phyloP scores from a whole-genome alignment of 2,888 invertebrate genomes.

The Parnassius glacialis region DNA sequence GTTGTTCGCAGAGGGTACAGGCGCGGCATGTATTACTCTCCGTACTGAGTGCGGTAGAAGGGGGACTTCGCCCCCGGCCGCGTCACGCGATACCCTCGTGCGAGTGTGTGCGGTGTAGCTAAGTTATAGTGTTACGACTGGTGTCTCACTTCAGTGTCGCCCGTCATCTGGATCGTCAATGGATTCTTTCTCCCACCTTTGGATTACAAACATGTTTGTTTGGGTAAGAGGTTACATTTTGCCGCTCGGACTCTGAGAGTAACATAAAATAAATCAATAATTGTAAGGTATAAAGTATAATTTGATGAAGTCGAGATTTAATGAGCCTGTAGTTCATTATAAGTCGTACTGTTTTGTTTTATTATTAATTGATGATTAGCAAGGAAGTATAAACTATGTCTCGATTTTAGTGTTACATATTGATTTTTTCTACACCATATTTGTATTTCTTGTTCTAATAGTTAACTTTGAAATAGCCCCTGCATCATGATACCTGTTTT shows the following conservation, averaged over 20 bases:
- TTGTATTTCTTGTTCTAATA: conserved; percentile 7
- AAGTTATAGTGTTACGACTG: conserved; percentile 31
- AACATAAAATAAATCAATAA: conserved; percentile 9
- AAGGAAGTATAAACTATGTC: conserved; percentile 9
- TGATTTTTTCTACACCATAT: conserved; percentile 5
- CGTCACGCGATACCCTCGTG: conserved; percentile 39
- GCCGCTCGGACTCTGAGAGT: conserved; percentile 11
- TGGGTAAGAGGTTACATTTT: conserved; percentile 14
- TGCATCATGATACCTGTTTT: neutral
- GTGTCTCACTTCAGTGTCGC: conserved; percentile 16
- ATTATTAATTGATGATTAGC: conserved; percentile 14
- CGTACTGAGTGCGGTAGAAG: conserved; percentile 82
- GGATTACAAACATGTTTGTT: conserved; percentile 16
- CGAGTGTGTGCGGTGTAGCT: conserved; percentile 35
- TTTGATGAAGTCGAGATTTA: conserved; percentile 4
- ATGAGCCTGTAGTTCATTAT: conserved; percentile 8
- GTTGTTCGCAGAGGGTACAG: conserved; percentile 85
- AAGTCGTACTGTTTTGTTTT: conserved; percentile 5
- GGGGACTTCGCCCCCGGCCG: conserved; percentile 38
- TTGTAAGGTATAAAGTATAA: conserved; percentile 8
- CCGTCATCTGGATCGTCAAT: conserved; percentile 18
- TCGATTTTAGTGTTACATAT: conserved; percentile 15
- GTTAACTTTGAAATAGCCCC: neutral
- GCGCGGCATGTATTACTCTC: conserved; percentile 85
- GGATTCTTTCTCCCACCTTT: conserved; percentile 22